Conservation (phyloP, 2,888 invertebrate genomes). For the Thysanoteuthis rhombus region DNA sequence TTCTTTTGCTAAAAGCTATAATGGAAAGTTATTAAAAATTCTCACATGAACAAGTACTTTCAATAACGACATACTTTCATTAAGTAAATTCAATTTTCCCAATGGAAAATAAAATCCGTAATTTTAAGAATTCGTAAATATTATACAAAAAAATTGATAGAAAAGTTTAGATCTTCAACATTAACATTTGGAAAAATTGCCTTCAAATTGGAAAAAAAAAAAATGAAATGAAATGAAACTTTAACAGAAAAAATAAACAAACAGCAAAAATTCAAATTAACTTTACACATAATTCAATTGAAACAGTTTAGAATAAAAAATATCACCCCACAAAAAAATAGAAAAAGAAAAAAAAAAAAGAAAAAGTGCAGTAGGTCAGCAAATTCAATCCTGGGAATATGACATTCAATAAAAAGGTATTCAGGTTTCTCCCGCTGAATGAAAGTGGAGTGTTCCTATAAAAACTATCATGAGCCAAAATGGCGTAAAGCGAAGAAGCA, state of each 20-base stretch:
- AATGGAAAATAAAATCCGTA: too few relatives aligned
- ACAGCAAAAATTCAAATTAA: background rate
- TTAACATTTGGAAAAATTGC: background rate
- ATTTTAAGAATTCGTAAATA: too few relatives aligned
- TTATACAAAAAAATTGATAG: background rate
- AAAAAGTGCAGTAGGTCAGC: background rate
- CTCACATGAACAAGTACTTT: too few relatives aligned
- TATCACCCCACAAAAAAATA: background rate
- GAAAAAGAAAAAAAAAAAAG: background rate
- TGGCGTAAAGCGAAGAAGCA: too few relatives aligned
- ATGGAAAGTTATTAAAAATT: too few relatives aligned
- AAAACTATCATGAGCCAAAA: too few relatives aligned
- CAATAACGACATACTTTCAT: too few relatives aligned
- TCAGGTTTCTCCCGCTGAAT: too few relatives aligned
- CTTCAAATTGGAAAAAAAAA: background rate
- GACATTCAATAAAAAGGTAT: background rate
- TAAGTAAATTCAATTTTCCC: too few relatives aligned
- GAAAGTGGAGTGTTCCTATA: too few relatives aligned
- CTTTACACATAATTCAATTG: background rate
- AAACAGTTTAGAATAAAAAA: background rate
- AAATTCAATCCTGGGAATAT: background rate
- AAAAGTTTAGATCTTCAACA: background rate
- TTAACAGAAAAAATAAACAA: background rate
- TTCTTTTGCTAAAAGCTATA: too few relatives aligned
- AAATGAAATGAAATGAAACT: background rate